Evolutionary conservation across 2,797 vertebrate genomes (phyloP), one percentile per base, ranked within the genome.

Genomic region (Rhynchotus rufescens): DNA sequence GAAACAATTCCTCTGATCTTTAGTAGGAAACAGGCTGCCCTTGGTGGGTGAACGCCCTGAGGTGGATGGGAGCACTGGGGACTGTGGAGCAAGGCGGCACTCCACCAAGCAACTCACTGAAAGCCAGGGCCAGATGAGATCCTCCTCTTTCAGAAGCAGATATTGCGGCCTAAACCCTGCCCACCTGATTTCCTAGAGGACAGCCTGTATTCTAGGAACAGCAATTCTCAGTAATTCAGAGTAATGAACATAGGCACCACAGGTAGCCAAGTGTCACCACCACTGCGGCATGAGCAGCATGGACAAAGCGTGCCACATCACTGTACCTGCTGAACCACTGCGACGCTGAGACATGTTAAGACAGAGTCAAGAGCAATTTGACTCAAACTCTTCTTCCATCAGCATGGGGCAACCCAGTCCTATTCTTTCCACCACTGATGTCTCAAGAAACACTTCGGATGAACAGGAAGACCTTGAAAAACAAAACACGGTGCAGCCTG

Each of bases 61-160:
- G 40, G 54, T 0, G 1, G 40, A 22, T 22, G 23, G 30, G 40
- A 68, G 7, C 28, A 22, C 61, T 1, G 12, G 8, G 25, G 36
- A 44, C 2, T 2, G 26, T 0, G 2, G 64, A 84, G 25, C 10
- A 62, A 40, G 28, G 44, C 3, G 4, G 72, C 44, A 36, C 14
- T 45, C 14, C 25, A 12, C n/a, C 67, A 79, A 88, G 44, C 26
- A 80, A 52, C 30, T 77, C 52, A 57, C 22, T 64, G 36, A 47
- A 45, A 77, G 40, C 61, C 14, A 34, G 87, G 89, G 84, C 15
- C 74, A 2, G 3, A 5, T 15, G 34, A 85, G 16, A 12, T 17
- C n/a, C 86, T 84, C 30, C 57, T 10, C 32, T 84, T 88, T 84
- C 57, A 90, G 52, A 80, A n/a, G 30, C 19, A n/a, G 54, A 20